Conservation (phyloP, 2,113 vertebrate species). For the Asarcornis scutulata region DNA sequence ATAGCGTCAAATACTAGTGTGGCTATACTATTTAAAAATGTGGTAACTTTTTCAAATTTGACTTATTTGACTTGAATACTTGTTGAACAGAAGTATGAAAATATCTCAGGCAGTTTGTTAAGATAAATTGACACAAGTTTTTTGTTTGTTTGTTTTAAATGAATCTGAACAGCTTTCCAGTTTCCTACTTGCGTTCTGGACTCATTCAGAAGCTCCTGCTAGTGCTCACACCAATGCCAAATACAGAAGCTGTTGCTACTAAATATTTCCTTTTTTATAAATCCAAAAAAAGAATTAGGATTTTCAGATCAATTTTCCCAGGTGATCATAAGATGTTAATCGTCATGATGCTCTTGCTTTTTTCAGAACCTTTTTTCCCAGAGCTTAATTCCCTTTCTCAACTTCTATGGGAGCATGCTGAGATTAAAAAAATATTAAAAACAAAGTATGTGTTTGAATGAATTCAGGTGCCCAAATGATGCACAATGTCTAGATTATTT, state of each 20-base stretch:
- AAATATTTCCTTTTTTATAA: background rate
- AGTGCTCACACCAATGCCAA: background rate
- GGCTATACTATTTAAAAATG: background rate
- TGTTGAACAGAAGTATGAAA: background rate
- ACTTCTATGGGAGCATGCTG: background rate
- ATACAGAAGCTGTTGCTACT: background rate
- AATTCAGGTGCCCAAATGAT: background rate
- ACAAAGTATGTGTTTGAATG: rapidly evolving
- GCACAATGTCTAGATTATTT: background rate
- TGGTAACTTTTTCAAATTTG: background rate
- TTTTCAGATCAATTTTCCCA: background rate
- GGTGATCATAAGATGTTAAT: background rate
- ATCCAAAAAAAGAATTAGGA: background rate
- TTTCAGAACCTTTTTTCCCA: background rate
- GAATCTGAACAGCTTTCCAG: background rate
- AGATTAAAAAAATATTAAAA: background rate
- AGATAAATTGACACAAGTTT: background rate
- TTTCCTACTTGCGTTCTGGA: background rate
- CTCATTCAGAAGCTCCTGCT: background rate
- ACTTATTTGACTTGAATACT: background rate
- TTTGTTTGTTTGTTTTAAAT: background rate
- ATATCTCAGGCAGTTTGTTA: background rate
- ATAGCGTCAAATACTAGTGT: background rate
- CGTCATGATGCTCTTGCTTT: background rate
- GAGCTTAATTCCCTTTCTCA: background rate